Conservation (phyloP, 2,888 invertebrate genomes). For the Cheilosia urbana region DNA sequence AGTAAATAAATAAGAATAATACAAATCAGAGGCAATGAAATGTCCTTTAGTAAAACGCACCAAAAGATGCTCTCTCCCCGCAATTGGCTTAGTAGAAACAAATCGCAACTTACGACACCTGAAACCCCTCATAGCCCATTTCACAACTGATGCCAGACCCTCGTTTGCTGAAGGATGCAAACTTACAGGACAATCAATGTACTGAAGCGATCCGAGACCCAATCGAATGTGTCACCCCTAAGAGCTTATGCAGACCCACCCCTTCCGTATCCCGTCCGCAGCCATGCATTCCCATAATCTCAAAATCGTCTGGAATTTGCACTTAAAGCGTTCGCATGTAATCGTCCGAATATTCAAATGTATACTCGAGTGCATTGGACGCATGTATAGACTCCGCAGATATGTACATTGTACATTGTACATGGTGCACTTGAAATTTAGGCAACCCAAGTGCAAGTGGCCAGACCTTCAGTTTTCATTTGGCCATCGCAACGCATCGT, state of each 20-base stretch:
- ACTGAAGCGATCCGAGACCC: not conserved
- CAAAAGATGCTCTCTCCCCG: too few relatives aligned
- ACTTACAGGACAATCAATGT: not conserved
- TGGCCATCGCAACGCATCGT: conserved; percentile 4
- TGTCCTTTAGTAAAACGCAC: too few relatives aligned
- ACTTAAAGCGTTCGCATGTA: conserved; percentile 58
- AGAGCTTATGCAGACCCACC: conserved; percentile 12
- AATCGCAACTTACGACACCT: too few relatives aligned
- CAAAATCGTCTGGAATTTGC: conserved; percentile 67
- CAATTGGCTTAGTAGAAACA: too few relatives aligned
- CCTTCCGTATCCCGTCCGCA: conserved; percentile 17
- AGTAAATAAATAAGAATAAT: too few relatives aligned
- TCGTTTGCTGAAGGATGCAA: not conserved
- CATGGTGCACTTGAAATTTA: conserved; percentile 60
- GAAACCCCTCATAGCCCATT: too few relatives aligned
- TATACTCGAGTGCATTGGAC: conserved; percentile 53
- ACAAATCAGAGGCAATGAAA: too few relatives aligned
- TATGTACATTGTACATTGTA: not conserved
- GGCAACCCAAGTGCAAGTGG: conserved; percentile 47
- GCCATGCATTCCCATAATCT: conserved; percentile 19
- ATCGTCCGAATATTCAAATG: conserved; percentile 40
- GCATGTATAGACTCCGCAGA: conserved; percentile 5
- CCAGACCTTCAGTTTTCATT: conserved; percentile 19
- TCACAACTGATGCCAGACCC: too few relatives aligned
- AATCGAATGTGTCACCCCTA: conserved; percentile 21